These are phyloP conservation scores for Andrena fulva DNA, from an alignment of 2,888 invertebrate species.

Conservation along the genomic window DNA sequence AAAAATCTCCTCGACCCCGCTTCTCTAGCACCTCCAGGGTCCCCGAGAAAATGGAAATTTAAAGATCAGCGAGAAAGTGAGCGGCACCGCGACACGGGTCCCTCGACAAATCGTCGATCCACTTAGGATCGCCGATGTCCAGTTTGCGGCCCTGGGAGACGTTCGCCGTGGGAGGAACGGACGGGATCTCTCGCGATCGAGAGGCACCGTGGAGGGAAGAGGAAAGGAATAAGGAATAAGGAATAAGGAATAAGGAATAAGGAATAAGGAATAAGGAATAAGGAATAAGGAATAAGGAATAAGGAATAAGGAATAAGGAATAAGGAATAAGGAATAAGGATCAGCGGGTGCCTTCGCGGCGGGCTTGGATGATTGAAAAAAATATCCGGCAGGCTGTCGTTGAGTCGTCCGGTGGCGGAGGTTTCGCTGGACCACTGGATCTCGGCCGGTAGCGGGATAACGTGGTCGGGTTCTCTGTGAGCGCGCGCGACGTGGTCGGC, in stretches of 20 bases:
- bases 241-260: too few relatives aligned
- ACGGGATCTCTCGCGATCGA: constrained; percentile 38
- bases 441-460: constrained; percentile 53
- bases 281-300: not conserved
- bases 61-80: constrained; percentile 7
- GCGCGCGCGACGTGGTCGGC: constrained; percentile 74
- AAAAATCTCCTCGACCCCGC: too few relatives aligned
- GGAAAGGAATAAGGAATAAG: not conserved
- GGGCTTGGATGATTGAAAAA: constrained; percentile 74
- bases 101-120: constrained; percentile 52
- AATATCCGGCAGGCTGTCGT: constrained; percentile 57
- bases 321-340: constrained; percentile 44
- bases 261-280: constrained; percentile 49
- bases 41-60: not conserved
- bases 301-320: too few relatives aligned
- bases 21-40: not conserved
- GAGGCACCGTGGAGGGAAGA: not conserved
- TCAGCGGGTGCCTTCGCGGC: constrained; percentile 51
- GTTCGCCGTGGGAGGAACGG: constrained; percentile 20
- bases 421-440: constrained; percentile 39
- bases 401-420: constrained; percentile 58
- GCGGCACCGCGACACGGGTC: not conserved
- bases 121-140: constrained; percentile 39
- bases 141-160: constrained; percentile 27
- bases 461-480: constrained; percentile 57